Evolutionary conservation across 2,888 invertebrate species (phyloP).

Genomic region (Platycnemis pennipes): DNA sequence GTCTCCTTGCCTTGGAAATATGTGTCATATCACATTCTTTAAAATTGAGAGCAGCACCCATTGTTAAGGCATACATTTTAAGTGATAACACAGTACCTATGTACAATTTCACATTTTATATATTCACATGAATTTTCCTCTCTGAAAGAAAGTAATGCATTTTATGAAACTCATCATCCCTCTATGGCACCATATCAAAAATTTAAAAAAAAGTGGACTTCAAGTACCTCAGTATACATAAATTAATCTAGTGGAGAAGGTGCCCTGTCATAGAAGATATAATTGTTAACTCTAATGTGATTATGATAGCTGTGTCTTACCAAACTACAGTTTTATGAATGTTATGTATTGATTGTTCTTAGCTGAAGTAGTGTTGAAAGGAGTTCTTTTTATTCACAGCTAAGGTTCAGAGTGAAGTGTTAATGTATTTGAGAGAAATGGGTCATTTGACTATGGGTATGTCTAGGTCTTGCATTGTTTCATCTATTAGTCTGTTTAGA

Average conservation of each 20-base stretch:
- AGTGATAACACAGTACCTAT: slow-evolving; percentile 57
- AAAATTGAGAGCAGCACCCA: slow-evolving; percentile 64
- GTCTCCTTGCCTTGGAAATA: slow-evolving; percentile 62
- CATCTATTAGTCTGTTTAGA: neutral
- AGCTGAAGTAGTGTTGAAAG: slow-evolving; percentile 44
- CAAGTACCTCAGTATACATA: slow-evolving; percentile 62
- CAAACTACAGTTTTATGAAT: slow-evolving; percentile 62
- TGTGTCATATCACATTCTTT: slow-evolving; percentile 65
- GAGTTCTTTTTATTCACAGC: slow-evolving; percentile 37
- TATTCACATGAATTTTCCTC: slow-evolving; percentile 61
- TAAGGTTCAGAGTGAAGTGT: slow-evolving; percentile 20
- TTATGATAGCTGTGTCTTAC: slow-evolving; percentile 67
- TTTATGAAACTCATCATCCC: slow-evolving; percentile 66
- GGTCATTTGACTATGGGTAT: slow-evolving; percentile 52
- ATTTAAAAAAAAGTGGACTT: slow-evolving; percentile 33
- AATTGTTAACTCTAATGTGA: slow-evolving; percentile 64
- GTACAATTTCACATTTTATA: slow-evolving; percentile 67
- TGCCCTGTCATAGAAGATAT: slow-evolving; percentile 63
- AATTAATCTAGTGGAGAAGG: slow-evolving; percentile 43
- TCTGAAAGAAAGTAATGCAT: slow-evolving; percentile 61
- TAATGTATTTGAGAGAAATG: slow-evolving; percentile 39
- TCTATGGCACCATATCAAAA: slow-evolving; percentile 67
- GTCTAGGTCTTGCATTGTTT: neutral
- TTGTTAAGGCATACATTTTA: slow-evolving; percentile 56
- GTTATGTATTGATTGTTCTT: slow-evolving; percentile 66